Conservation (phyloP, 2,113 vertebrate species). For the Pelecanoides urinatrix region DNA sequence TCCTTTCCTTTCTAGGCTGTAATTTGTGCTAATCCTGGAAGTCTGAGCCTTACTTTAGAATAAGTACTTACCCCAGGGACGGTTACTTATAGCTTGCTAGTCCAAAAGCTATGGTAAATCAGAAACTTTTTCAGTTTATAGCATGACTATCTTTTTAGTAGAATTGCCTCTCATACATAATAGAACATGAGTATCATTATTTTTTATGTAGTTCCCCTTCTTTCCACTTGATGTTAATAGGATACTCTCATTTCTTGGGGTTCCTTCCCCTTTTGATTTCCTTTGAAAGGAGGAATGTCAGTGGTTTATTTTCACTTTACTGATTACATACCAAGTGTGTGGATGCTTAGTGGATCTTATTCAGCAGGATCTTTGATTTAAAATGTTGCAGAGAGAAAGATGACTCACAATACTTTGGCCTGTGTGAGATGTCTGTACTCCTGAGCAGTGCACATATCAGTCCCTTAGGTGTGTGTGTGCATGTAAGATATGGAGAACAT, state of each 20-base stretch:
- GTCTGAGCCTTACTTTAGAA: not conserved
- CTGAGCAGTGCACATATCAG: not conserved
- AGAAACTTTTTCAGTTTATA: not conserved
- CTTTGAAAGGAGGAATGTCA: not conserved
- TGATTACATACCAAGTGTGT: not conserved
- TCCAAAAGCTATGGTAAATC: not conserved
- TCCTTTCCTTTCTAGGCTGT: not conserved
- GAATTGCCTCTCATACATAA: not conserved
- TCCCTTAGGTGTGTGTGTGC: no score
- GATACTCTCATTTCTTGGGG: not conserved
- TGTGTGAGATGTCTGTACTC: not conserved
- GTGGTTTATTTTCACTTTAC: not conserved
- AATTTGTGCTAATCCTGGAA: not conserved
- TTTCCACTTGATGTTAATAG: not conserved
- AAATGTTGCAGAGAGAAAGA: not conserved
- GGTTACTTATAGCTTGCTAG: not conserved
- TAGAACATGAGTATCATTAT: not conserved
- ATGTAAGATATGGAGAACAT: not conserved
- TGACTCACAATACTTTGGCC: not conserved
- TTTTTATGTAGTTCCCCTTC: not conserved
- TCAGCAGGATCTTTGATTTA: not conserved
- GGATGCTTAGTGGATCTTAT: not conserved
- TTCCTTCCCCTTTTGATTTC: not conserved
- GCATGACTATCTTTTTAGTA: not conserved
- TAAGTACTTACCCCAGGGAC: not conserved